These are phyloP conservation scores for Tetramorium simillimum DNA, from an alignment of 1,140 invertebrate genomes.

Conservation along the genomic window DNA sequence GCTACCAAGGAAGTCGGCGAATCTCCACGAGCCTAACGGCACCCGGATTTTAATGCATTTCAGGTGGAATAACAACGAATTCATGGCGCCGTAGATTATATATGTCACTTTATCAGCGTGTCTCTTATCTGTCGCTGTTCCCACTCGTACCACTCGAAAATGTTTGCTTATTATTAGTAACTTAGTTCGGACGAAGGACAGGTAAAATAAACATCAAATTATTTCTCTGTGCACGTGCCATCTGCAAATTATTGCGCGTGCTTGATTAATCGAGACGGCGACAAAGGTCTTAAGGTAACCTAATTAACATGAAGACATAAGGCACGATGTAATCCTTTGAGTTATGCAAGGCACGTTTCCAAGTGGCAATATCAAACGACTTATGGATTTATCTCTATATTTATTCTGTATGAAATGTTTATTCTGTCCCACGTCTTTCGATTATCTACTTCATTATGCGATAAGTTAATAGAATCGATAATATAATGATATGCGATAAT, in stretches of 20 bases:
- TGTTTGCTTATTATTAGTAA: background rate
- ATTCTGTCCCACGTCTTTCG: background rate
- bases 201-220: conserved; percentile 9
- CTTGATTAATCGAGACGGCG: background rate
- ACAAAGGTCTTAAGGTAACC: background rate
- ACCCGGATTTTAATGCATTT: conserved; percentile 59
- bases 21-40: conserved; percentile 25
- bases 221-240: background rate
- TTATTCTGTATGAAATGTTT: background rate
- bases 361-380: background rate
- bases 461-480: background rate
- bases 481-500: background rate
- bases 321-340: background rate
- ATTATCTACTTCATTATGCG: background rate
- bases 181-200: background rate
- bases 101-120: conserved; percentile 77
- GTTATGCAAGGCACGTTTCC: background rate
- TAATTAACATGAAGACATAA: conserved; percentile 10
- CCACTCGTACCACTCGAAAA: conserved; percentile 9
- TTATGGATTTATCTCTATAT: background rate
- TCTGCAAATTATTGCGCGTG: background rate
- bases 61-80: conserved; percentile 64
- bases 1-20: conserved; percentile 58
- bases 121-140: conserved; percentile 62
- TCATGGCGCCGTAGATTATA: conserved; percentile 72